phyloP scores from a whole-genome alignment of 2,113 vertebrate species.

The Cyprinodon brontotheroides region DNA sequence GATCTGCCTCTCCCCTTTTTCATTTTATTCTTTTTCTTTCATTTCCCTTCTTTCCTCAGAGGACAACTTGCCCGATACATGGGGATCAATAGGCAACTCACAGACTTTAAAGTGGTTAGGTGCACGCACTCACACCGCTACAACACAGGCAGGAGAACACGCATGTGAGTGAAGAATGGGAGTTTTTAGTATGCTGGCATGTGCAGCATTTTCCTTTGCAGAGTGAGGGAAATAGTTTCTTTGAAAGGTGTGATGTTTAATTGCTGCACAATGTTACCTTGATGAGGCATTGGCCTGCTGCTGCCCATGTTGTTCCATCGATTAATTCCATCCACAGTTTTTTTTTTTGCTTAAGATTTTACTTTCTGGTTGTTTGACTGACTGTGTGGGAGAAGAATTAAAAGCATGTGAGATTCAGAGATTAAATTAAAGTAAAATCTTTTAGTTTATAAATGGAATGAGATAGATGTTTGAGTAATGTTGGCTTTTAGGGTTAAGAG shows the following conservation, averaged over 20 bases:
- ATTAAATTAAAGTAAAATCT: slow-evolving; percentile 58
- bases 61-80: slow-evolving; percentile 52
- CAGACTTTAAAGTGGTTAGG: slow-evolving; percentile 14
- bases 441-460: slow-evolving; percentile 57
- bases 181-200: slow-evolving; percentile 45
- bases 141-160: neutral
- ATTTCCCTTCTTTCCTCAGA: slow-evolving; percentile 58
- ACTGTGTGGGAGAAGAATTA: slow-evolving; percentile 35
- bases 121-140: neutral
- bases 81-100: slow-evolving; percentile 46
- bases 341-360: slow-evolving; percentile 38
- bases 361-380: slow-evolving; percentile 51
- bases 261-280: slow-evolving; percentile 38
- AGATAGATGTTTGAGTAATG: slow-evolving; percentile 56
- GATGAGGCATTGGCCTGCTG: slow-evolving; percentile 39
- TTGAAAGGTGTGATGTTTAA: slow-evolving; percentile 58
- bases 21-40: slow-evolving; percentile 48
- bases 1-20: slow-evolving; percentile 29
- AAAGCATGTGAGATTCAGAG: slow-evolving; percentile 39
- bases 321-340: slow-evolving; percentile 51
- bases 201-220: slow-evolving; percentile 23
- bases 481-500: slow-evolving; percentile 47
- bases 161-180: neutral
- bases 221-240: slow-evolving; percentile 48
- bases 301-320: slow-evolving; percentile 47